A percentile compares a stretch with the other conserved stretches of the same genome.
Evolutionary conservation across 1,140 invertebrate genomes (phyloP).

Genomic region (Diplogasteroides magnus): DNA sequence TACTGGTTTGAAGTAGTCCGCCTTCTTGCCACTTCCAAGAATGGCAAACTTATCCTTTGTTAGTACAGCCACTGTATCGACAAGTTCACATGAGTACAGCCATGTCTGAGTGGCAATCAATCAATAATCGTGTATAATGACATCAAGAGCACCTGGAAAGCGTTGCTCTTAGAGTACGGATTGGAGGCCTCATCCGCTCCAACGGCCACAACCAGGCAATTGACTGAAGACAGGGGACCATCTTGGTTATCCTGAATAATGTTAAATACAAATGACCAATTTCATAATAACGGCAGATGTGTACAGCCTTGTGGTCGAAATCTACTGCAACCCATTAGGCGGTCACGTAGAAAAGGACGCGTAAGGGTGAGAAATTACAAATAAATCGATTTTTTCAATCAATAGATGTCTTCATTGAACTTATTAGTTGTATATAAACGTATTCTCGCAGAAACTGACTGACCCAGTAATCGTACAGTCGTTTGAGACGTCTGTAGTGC

Average conservation of each 20-base stretch:
- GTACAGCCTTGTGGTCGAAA: neutral
- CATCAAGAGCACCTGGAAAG: slow-evolving; percentile 35
- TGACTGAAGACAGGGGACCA: neutral
- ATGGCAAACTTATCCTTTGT: slow-evolving; percentile 73
- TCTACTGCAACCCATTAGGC: neutral
- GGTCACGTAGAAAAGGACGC: no score
- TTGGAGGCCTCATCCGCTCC: slow-evolving; percentile 27
- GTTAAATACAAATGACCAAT: neutral
- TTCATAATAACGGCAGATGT: neutral
- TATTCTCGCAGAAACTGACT: no score
- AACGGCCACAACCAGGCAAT: slow-evolving; percentile 2
- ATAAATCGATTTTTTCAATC: neutral
- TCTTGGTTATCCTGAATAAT: slow-evolving; percentile 7
- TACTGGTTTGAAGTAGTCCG: slow-evolving; percentile 88
- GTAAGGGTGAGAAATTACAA: neutral
- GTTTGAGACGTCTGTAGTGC: no score
- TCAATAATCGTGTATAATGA: neutral
- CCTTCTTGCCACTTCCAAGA: slow-evolving; percentile 93
- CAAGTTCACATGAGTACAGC: slow-evolving; percentile 91
- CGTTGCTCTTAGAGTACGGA: slow-evolving; percentile 44
- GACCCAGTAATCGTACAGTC: no score
- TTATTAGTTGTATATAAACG: neutral
- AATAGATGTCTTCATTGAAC: neutral
- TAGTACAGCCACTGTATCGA: slow-evolving; percentile 87
- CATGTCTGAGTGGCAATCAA: slow-evolving; percentile 69